Evolutionary conservation across 1,140 invertebrate species (phyloP), one percentile per base, ranked within the genome.

Genomic region (Drosophila elegans): DNA sequence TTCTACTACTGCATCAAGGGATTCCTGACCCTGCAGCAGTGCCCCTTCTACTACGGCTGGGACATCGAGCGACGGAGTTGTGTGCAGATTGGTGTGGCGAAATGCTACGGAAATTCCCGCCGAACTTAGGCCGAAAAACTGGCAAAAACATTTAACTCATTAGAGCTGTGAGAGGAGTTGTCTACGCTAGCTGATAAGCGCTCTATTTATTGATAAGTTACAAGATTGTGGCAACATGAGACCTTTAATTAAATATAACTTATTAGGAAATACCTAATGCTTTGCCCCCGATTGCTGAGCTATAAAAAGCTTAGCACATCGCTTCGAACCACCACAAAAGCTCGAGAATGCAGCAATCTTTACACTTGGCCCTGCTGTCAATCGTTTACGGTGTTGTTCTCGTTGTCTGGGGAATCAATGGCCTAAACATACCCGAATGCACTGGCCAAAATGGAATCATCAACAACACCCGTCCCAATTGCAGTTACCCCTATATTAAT

Each of bases 1-100:
- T 92, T 91, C 66, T 90, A 91, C 42, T 91, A 92, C 36, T 92
- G 91, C 76, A 89, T 92, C 45, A 92, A 89, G 51, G 91, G 91
- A 0, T 91, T 78, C 41, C 63, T 91, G 12, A 92, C 91, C 1
- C 42, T 92, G 12, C 91, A 92, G 41, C 91, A 92, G 53, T 92
- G 91, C 41, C 91, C 91, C 48, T 92, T 92, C 60, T 80, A 85
- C 36, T 92, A 92, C 34, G 89, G 89, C 21, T 92, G 91, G 91
- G 91, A 92, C 51, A 76, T 80, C 10, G 91, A 91, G 27, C 52
- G 78, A 2, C 71, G 84, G 13, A 78, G 86, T 44, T 92, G 91
- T 61, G 80, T 92, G 16, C 89, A 80, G 44, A 72, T 91, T 41
- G 69, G 59, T 34, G 77, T 80, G 63, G 91, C 91, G 53, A 91